Conservation (phyloP, 2,113 vertebrate genomes). For the Gopherus flavomarginatus region DNA sequence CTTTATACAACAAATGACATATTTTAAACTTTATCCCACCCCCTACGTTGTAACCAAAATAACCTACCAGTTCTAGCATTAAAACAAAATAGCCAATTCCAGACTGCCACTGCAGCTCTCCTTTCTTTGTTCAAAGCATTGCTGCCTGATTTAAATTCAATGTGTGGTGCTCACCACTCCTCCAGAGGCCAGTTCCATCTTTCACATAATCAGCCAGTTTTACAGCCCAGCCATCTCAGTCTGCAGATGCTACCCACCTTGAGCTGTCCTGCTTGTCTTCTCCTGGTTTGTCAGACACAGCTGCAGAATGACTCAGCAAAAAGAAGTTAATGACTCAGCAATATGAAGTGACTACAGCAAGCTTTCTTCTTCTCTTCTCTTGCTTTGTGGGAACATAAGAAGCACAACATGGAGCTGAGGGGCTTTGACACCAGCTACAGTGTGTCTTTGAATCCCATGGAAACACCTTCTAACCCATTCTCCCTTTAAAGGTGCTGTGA, state of each 20-base stretch:
- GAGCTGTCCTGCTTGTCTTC: fast-evolving
- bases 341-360: not conserved
- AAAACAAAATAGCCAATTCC: not conserved
- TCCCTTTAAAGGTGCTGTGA: not conserved
- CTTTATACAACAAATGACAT: not conserved
- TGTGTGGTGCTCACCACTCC: not conserved
- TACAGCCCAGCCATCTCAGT: fast-evolving
- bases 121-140: not conserved
- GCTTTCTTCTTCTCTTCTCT: not conserved
- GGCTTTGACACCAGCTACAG: not conserved
- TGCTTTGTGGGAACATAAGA: not conserved
- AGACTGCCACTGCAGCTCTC: not conserved
- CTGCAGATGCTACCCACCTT: not conserved
- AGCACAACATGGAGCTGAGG: fast-evolving
- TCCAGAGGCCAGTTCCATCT: not conserved
- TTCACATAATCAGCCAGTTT: not conserved
- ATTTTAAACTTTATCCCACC: not conserved
- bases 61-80: not conserved
- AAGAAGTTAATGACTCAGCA: constrained; percentile 50
- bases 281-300: not conserved
- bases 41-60: not conserved
- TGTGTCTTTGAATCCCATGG: not conserved
- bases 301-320: constrained; percentile 47
- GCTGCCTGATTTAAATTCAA: not conserved
- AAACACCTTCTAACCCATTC: fast-evolving